These are phyloP conservation scores for Xenopus laevis DNA, from an alignment of 2,113 vertebrate species.

Conservation along the genomic window DNA sequence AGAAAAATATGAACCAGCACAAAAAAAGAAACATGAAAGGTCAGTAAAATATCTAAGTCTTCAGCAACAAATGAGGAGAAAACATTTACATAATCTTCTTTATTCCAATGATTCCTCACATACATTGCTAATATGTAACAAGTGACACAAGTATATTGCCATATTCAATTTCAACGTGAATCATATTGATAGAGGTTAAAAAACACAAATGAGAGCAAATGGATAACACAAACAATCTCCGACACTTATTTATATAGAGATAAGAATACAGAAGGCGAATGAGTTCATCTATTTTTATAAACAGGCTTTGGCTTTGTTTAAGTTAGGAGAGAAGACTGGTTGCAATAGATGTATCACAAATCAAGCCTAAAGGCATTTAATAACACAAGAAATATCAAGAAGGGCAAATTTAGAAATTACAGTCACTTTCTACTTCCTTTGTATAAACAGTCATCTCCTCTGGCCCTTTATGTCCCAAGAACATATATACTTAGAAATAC, in stretches of 20 bases:
- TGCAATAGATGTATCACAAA: not conserved
- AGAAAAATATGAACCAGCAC: conserved; percentile 6
- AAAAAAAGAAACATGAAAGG: conserved; percentile 48
- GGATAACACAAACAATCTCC: conserved; percentile 22
- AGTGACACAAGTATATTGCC: conserved; percentile 21
- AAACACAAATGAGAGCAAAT: conserved; percentile 36
- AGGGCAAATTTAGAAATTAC: no score
- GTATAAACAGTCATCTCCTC: no score
- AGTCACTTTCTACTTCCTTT: no score
- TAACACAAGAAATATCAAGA: no score
- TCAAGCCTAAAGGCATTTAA: no score
- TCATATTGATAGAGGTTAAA: conserved; percentile 21
- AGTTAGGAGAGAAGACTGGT: not conserved
- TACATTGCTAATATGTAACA: conserved; percentile 14
- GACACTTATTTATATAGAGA: conserved; percentile 20
- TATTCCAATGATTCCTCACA: conserved; percentile 14
- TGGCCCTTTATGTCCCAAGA: no score
- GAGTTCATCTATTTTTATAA: not conserved
- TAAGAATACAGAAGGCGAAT: not conserved
- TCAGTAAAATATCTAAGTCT: conserved; percentile 18
- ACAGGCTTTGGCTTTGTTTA: not conserved
- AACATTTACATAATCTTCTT: conserved; percentile 46
- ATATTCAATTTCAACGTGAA: not conserved
- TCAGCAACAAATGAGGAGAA: conserved; percentile 36
- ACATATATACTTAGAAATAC: no score